These are phyloP conservation scores for Thumatha senex DNA, from an alignment of 2,888 invertebrate species.

Conservation along the genomic window DNA sequence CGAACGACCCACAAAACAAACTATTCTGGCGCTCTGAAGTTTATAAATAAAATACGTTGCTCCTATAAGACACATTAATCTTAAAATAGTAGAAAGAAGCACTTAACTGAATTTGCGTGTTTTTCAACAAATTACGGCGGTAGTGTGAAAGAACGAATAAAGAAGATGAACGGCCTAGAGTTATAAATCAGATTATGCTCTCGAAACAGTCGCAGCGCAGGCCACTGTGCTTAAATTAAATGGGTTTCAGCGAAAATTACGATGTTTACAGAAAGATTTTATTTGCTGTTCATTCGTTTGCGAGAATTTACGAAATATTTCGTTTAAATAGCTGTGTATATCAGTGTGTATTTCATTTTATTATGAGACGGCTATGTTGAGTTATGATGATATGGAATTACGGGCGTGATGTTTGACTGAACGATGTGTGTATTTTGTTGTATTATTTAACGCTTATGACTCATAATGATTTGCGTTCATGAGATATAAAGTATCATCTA, in stretches of 20 bases:
- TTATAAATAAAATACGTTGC: conserved; percentile 14
- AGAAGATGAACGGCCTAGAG: conserved; percentile 57
- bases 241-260: conserved; percentile 66
- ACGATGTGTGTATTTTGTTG: not conserved
- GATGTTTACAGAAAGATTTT: conserved; percentile 55
- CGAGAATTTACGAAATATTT: conserved; percentile 15
- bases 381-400: not conserved
- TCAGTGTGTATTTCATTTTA: conserved; percentile 9
- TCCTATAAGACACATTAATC: conserved; percentile 28
- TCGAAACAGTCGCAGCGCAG: conserved; percentile 26
- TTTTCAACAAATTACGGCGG: conserved; percentile 60
- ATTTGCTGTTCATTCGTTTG: conserved; percentile 41
- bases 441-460: conserved; percentile 3
- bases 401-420: not conserved
- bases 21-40: conserved; percentile 6
- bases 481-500: no score
- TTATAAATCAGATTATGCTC: conserved; percentile 72
- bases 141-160: conserved; percentile 52
- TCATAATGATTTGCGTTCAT: not conserved
- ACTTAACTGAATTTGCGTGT: conserved; percentile 56
- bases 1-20: conserved; percentile 1
- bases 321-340: conserved; percentile 5
- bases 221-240: conserved; percentile 63
- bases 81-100: conserved; percentile 45
- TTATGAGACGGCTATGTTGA: not conserved